Evolutionary conservation across 2,113 vertebrate genomes (phyloP), one percentile per base, ranked within the genome.

Genomic region (Lepidiolamprologus cunningtoni): DNA sequence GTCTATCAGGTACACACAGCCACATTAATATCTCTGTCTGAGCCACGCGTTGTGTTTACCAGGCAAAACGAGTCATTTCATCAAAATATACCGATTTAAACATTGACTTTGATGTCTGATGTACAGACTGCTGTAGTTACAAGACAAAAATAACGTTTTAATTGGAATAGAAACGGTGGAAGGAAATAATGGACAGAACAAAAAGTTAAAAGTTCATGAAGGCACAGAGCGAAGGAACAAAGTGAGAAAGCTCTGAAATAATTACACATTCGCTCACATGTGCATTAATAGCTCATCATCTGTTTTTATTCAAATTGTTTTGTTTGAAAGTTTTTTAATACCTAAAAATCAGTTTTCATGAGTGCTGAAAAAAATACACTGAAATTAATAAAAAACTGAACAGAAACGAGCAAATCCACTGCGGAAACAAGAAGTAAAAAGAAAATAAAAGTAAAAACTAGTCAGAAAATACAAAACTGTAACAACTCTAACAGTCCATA

Each of bases 1-100:
- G 98, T 99, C 87, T 99, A 99, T 93, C 99, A 99, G 97, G 99
- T 98, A 92, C 63, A 6, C 17, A 79, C 57, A 35, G 12, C 17
- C 73, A 33, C 26, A 52, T 73, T 73, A 26, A 16, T 28, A 16
- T 35, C 80, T 12, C 86, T 35, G 45, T 47, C 47, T 19, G 50
- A 71, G 33, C n/a, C 3, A 5, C 1, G 8, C 26, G 9, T 33
- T 40, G 13, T 78, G 52, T 80, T 88, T 40, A 16, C 17, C 21
- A 7, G 35, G 10, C 40, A 8, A 47, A 53, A 86, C 2, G 5
- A 42, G n/a, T 50, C 7, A 9, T 54, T 81, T 35, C n/a, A 11
- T 54, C 6, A 21, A 31, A 35, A 81, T 19, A 3, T 9, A 13
- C 9, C n/a, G 35, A n/a, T 28, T 78, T 19, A 50, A 19, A 37